A percentile compares a stretch with the other conserved stretches of the same genome.
phyloP scores from a whole-genome alignment of 1,140 invertebrate species.

The Microplitis demolitor region DNA sequence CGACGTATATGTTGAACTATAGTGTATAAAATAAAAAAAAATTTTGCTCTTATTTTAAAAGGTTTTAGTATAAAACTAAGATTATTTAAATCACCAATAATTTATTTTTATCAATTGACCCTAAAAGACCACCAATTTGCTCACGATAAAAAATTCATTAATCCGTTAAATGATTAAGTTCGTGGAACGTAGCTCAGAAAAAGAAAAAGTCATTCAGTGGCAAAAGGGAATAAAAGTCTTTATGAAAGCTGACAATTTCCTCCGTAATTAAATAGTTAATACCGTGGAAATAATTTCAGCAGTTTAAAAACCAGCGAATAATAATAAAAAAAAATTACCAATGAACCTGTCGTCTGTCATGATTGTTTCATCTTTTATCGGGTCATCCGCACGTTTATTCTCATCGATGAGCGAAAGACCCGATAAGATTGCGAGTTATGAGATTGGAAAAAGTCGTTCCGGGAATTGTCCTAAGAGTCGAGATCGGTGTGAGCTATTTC shows the following conservation, averaged over 20 bases:
- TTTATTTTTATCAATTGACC: too few species aligned
- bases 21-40: not conserved
- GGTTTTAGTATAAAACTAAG: too few species aligned
- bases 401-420: not conserved
- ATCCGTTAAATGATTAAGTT: too few species aligned
- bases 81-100: too few species aligned
- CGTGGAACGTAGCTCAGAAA: not conserved
- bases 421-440: conserved; percentile 24
- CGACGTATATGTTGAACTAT: not conserved
- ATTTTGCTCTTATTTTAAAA: not conserved
- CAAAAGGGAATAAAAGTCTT: too few species aligned
- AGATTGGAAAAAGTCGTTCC: conserved; percentile 27
- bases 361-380: conserved; percentile 23
- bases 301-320: not conserved
- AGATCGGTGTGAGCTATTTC: not conserved
- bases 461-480: not conserved
- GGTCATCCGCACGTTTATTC: conserved; percentile 9
- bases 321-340: not conserved
- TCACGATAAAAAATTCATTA: too few species aligned
- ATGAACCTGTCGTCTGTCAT: not conserved
- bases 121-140: too few species aligned
- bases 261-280: conserved; percentile 1
- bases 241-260: not conserved
- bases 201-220: not conserved
- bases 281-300: not conserved